phyloP scores from a whole-genome alignment of 2,888 invertebrate genomes.

The Scaeva pyrastri region DNA sequence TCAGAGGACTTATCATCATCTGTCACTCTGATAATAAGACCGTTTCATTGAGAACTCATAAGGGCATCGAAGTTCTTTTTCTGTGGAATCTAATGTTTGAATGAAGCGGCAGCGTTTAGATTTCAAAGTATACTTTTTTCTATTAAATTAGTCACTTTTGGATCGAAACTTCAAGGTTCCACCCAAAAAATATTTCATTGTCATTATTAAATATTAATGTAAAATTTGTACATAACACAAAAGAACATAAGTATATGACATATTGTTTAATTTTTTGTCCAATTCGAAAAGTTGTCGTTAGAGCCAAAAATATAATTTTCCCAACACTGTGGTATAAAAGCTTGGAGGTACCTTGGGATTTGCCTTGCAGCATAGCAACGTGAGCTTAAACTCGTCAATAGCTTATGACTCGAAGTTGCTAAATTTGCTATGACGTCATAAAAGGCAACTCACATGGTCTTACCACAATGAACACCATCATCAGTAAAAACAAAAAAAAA shows the following conservation, averaged over 20 bases:
- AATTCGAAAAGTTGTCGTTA: too few relatives aligned
- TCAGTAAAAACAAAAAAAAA: conserved; percentile 14
- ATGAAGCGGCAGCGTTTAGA: too few relatives aligned
- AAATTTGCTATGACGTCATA: conserved; percentile 66
- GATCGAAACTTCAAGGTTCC: background rate
- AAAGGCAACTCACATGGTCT: conserved; percentile 47
- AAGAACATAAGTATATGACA: too few relatives aligned
- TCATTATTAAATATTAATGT: too few relatives aligned
- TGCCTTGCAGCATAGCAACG: conserved; percentile 52
- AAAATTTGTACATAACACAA: too few relatives aligned
- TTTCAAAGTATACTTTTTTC: too few relatives aligned
- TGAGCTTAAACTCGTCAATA: conserved; percentile 49
- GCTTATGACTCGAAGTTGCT: conserved; percentile 36
- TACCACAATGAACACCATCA: conserved; percentile 38
- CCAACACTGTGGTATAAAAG: conserved; percentile 31
- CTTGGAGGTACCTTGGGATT: conserved; percentile 45
- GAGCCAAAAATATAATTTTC: background rate
- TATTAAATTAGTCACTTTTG: background rate
- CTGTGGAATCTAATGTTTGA: too few relatives aligned
- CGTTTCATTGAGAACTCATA: too few relatives aligned
- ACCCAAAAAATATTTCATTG: background rate
- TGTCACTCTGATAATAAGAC: too few relatives aligned
- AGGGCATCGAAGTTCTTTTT: too few relatives aligned
- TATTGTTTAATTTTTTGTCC: too few relatives aligned
- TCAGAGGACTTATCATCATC: too few relatives aligned